Evolutionary conservation across 2,888 invertebrate species (phyloP).

Genomic region (Microdon myrmicae): DNA sequence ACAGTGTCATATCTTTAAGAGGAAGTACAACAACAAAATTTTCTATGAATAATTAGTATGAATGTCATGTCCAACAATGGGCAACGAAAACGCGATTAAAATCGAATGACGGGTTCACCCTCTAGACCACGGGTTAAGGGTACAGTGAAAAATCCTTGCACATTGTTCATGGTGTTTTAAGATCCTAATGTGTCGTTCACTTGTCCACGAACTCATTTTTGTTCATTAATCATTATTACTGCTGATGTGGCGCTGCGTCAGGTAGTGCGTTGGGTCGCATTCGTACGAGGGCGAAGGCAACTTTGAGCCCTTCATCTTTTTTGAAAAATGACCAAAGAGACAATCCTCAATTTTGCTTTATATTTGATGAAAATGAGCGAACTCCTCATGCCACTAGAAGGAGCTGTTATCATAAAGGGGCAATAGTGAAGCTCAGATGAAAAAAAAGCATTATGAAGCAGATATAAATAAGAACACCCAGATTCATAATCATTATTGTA

Average conservation of each 20-base stretch:
- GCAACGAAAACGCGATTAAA: slow-evolving; percentile 48
- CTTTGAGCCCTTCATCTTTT: slow-evolving; percentile 44
- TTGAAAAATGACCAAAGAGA: slow-evolving; percentile 51
- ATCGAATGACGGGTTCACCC: slow-evolving; percentile 30
- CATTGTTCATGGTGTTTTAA: slow-evolving; percentile 41
- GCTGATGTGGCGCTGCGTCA: slow-evolving; percentile 32
- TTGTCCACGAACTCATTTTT: slow-evolving; percentile 51
- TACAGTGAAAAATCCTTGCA: slow-evolving; percentile 22
- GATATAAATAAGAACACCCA: slow-evolving; percentile 30
- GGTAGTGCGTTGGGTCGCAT: neutral
- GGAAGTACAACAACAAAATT: slow-evolving; percentile 21
- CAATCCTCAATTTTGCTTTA: slow-evolving; percentile 49
- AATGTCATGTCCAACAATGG: slow-evolving; percentile 44
- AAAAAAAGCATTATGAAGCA: no score
- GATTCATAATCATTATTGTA: slow-evolving; percentile 51
- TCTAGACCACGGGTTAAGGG: neutral
- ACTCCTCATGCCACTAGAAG: no score
- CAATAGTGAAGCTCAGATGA: neutral
- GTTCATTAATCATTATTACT: slow-evolving; percentile 52
- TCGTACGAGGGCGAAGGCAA: slow-evolving; percentile 3
- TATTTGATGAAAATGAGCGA: slow-evolving; percentile 33
- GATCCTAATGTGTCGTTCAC: slow-evolving; percentile 51
- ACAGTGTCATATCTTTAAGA: slow-evolving; percentile 7
- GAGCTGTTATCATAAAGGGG: no score
- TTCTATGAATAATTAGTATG: slow-evolving; percentile 50